Conservation (phyloP, 2,113 vertebrate genomes). For the sheep (Ovis aries) region DNA sequence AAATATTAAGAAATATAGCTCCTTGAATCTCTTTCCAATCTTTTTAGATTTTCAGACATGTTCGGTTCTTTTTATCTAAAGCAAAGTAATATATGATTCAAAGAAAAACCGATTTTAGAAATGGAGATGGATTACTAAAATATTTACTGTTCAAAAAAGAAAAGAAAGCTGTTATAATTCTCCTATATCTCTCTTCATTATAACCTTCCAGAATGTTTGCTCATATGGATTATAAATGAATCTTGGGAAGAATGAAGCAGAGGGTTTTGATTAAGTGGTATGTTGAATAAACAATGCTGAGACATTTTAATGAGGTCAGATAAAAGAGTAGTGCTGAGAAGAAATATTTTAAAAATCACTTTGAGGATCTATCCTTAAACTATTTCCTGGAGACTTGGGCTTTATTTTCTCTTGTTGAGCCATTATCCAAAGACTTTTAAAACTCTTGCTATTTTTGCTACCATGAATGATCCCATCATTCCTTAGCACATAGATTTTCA, state of each 20-base stretch:
- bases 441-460: not conserved
- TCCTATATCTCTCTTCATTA: constrained; percentile 71
- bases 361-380: not conserved
- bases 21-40: not conserved
- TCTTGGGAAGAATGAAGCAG: constrained; percentile 65
- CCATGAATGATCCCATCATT: not conserved
- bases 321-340: constrained; percentile 59
- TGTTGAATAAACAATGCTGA: constrained; percentile 67
- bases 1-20: not conserved
- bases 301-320: constrained; percentile 72
- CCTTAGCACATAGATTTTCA: not conserved
- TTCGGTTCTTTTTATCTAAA: not conserved
- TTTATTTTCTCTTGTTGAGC: not conserved
- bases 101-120: constrained; percentile 56
- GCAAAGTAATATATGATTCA: constrained; percentile 17
- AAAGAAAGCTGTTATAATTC: constrained; percentile 40
- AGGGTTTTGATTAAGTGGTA: constrained; percentile 72
- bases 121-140: constrained; percentile 65
- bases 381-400: not conserved
- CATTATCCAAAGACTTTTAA: not conserved
- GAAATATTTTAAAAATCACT: constrained; percentile 35
- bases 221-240: constrained; percentile 75
- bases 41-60: constrained; percentile 1
- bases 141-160: constrained; percentile 47
- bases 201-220: constrained; percentile 67